Base-by-base conservation (phyloP, 2,113 vertebrate genomes). In the Numida meleagris region DNA sequence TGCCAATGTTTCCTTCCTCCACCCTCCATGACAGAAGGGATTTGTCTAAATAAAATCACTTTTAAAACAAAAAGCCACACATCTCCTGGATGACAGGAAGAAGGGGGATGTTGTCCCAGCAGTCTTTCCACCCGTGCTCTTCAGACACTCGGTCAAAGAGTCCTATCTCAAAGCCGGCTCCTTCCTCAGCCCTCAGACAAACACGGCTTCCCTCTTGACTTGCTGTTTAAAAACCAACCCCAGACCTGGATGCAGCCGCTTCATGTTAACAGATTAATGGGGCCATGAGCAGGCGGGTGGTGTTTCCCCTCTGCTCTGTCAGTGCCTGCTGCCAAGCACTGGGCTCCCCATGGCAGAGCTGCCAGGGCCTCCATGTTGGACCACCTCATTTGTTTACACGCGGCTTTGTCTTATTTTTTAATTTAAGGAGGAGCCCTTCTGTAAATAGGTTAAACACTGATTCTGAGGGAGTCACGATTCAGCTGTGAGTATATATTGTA, bases 201-300 rank as follows among this genome's bases (percentile, higher is more conserved):
- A 84, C 2, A 40, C 73, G 83, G 81, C 51, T 94, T 91, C 78
- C 81, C 93, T 95, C 82, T 93, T 88, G 85, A 83, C 78, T 88
- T 94, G 85, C 89, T 95, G 93, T 96, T 96, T 95, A 93, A 95
- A 94, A 95, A 86, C 79, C 14, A 13, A 46, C 92, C 81, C 75
- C 58, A 90, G 63, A n/a, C 20, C 9, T 16, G 82, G 74, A 70
- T 11, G 73, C 1, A 0, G 72, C 0, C 1, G 76, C 88, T 96
- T 88, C 95, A 91, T 85, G 92, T 94, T 78, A 96, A 93, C 6
- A 1, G 84, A 58, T 88, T 31, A 31, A 31, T 45, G 85, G 55
- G 84, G 93, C 82, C 25, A 13, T 45, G 6, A 14, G 62, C 17
- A 1, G 42, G 83, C 2, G 0, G 81, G 86, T 2, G 0, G 80